A percentile compares a stretch with the other conserved stretches of the same genome.
Conservation (phyloP, 2,797 vertebrate genomes). For the Pseudomugil tenellus region DNA sequence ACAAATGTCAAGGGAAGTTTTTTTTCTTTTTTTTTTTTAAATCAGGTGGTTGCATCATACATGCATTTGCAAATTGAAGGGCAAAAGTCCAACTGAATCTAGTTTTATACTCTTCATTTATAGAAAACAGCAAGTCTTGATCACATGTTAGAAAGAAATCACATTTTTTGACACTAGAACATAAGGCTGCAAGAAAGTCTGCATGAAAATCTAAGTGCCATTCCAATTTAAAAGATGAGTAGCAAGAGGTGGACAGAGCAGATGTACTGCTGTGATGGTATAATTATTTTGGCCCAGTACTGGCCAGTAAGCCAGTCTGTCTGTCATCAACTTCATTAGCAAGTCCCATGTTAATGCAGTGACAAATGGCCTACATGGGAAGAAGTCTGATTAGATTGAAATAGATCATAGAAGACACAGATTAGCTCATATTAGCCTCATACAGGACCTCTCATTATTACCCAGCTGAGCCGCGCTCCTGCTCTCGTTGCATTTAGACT, state of each 20-base stretch:
- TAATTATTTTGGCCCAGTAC: constrained; percentile 42
- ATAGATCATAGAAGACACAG: constrained; percentile 68
- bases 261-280: constrained; percentile 6
- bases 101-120: too few relatives aligned
- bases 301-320: constrained; percentile 41
- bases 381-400: constrained; percentile 66
- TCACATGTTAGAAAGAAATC: background rate
- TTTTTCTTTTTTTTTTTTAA: too few relatives aligned
- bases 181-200: too few relatives aligned
- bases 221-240: background rate
- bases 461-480: constrained; percentile 53
- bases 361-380: constrained; percentile 61
- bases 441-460: constrained; percentile 59
- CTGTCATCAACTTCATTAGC: constrained; percentile 66
- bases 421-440: constrained; percentile 73
- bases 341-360: constrained; percentile 61
- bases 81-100: too few relatives aligned
- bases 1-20: background rate
- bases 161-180: too few relatives aligned
- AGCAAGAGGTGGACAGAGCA: constrained; percentile 5
- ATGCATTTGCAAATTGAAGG: too few relatives aligned
- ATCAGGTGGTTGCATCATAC: too few relatives aligned
- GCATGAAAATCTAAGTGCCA: background rate
- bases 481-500: constrained; percentile 28
- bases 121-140: background rate